These are phyloP conservation scores for Umimayanthus chanpuru DNA, from an alignment of 92 coral and sea anemone genomes.

Conservation along the genomic window DNA sequence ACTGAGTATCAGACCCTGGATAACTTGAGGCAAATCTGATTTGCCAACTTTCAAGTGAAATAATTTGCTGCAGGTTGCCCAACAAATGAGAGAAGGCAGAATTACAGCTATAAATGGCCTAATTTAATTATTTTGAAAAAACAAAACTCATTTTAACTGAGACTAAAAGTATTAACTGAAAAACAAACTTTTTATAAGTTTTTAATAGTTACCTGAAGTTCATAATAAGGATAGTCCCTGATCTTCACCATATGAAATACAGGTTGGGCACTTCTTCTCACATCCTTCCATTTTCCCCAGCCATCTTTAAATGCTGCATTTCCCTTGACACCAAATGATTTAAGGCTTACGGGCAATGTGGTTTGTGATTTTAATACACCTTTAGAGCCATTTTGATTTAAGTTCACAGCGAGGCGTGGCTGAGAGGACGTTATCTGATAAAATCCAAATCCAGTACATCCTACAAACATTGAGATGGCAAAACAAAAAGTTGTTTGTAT, in stretches of 20 bases:
- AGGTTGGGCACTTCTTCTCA: neutral
- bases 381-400: neutral
- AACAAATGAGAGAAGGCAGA: no score
- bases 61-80: no score
- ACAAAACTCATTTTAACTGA: no score
- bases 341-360: neutral
- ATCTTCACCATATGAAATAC: neutral
- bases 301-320: neutral
- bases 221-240: neutral
- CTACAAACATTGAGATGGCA: neutral
- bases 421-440: neutral
- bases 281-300: slow-evolving; percentile 11
- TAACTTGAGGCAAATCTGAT: no score
- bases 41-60: no score
- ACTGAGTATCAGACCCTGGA: no score
- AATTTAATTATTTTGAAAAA: no score
- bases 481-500: no score
- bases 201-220: neutral
- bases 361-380: neutral
- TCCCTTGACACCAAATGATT: slow-evolving; percentile 8
- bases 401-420: slow-evolving; percentile 4
- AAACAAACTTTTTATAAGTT: no score
- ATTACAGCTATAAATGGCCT: no score
- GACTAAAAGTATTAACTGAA: no score
- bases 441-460: neutral